These are phyloP conservation scores for Ormyrus labotus DNA, from an alignment of 2,888 invertebrate genomes.

Conservation along the genomic window DNA sequence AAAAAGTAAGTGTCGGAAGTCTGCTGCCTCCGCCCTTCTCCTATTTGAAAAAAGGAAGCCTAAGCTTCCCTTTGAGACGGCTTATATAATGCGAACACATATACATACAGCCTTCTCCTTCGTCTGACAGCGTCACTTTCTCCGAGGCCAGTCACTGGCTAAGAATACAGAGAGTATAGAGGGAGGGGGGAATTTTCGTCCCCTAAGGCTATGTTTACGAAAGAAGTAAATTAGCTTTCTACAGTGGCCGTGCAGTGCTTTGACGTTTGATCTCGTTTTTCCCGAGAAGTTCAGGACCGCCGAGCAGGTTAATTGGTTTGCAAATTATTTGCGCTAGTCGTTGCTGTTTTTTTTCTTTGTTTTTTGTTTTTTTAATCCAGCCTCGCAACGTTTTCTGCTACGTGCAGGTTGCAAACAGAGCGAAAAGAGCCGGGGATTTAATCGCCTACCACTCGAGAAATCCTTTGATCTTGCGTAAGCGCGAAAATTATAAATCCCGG, in stretches of 20 bases:
- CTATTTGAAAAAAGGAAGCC: background rate
- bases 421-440: too few species aligned
- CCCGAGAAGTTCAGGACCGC: background rate
- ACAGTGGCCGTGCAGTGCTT: conserved; percentile 44
- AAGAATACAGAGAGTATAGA: background rate
- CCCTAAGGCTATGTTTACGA: conserved; percentile 51
- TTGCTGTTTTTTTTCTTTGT: too few species aligned
- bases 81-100: conserved; percentile 14
- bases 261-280: conserved; percentile 50
- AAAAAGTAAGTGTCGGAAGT: conserved; percentile 51
- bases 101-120: background rate
- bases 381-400: too few species aligned
- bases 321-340: too few species aligned
- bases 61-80: conserved; percentile 47
- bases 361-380: too few species aligned
- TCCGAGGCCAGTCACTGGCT: too few species aligned
- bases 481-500: conserved; percentile 13
- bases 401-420: too few species aligned
- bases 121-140: background rate
- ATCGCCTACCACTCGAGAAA: too few species aligned
- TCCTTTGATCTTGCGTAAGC: background rate
- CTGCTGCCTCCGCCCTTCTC: background rate
- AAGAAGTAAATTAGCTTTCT: conserved; percentile 56
- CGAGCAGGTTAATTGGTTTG: too few species aligned
- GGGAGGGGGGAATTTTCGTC: conserved; percentile 31